phyloP scores from a whole-genome alignment of 2,113 vertebrate genomes.

The Colius striatus region DNA sequence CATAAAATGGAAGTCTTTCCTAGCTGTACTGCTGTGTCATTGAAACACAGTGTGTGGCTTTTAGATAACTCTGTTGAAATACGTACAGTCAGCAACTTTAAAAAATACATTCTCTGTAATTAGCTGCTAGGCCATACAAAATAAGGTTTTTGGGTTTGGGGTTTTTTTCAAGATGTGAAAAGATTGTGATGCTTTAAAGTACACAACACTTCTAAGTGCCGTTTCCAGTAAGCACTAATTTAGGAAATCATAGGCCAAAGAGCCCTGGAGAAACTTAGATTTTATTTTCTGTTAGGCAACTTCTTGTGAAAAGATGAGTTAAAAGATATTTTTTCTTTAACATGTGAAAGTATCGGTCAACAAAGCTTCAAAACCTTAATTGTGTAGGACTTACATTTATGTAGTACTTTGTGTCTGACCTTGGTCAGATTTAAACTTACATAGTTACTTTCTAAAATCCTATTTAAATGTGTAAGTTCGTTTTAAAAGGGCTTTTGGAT shows the following conservation, averaged over 20 bases:
- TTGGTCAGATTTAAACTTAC: background rate
- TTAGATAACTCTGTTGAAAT: background rate
- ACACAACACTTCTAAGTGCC: background rate
- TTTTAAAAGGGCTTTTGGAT: background rate
- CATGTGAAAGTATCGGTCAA: background rate
- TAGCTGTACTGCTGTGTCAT: background rate
- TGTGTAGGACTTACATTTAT: background rate
- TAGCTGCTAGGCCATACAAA: background rate
- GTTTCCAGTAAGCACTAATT: fast-evolving
- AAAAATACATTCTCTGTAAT: background rate
- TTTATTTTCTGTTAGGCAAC: background rate
- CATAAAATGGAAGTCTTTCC: background rate
- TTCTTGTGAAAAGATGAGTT: background rate
- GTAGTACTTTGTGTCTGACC: background rate
- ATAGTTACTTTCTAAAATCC: background rate
- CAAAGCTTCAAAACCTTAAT: background rate
- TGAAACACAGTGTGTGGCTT: background rate
- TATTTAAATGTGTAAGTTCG: background rate
- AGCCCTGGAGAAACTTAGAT: background rate
- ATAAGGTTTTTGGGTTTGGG: background rate
- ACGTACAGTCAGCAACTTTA: background rate
- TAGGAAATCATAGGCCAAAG: background rate
- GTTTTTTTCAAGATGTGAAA: background rate
- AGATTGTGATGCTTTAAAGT: background rate
- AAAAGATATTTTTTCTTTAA: background rate